Conservation (phyloP, 1,140 invertebrate species). For the Drosophila kurseongensis region DNA sequence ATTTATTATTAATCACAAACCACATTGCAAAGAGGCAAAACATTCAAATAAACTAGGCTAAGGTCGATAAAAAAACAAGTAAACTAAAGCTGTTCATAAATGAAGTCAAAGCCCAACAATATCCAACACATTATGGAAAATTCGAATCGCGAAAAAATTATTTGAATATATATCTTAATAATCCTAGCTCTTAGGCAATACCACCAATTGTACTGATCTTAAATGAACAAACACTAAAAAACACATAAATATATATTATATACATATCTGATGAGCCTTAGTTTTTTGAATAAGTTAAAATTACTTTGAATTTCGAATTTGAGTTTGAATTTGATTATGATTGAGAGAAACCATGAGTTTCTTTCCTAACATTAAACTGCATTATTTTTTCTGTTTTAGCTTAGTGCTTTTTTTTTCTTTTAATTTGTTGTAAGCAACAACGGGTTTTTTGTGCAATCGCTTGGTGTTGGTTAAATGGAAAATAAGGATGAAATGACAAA, state of each 20-base stretch:
- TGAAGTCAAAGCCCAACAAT: constrained; percentile 47
- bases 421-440: constrained; percentile 77
- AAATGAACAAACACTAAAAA: constrained; percentile 31
- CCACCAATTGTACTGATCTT: constrained; percentile 50
- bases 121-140: constrained; percentile 1
- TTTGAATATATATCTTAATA: constrained; percentile 9
- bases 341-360: constrained; percentile 10
- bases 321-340: constrained; percentile 32
- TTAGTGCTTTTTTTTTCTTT: constrained; percentile 58
- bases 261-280: constrained; percentile 19
- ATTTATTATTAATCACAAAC: constrained; percentile 58
- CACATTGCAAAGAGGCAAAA: constrained; percentile 74
- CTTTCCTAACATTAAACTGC: constrained; percentile 18
- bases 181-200: constrained; percentile 25
- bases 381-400: constrained; percentile 39
- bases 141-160: constrained; percentile 16
- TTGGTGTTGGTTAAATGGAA: constrained; percentile 78
- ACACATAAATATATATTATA: constrained; percentile 1
- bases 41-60: constrained; percentile 31
- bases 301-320: constrained; percentile 46
- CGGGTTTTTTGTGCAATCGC: constrained; percentile 84
- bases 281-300: constrained; percentile 37
- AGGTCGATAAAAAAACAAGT: constrained; percentile 6
- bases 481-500: constrained; percentile 35
- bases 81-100: constrained; percentile 51